phyloP scores from a whole-genome alignment of 2,113 vertebrate species.

The Sclerurus mexicanus region DNA sequence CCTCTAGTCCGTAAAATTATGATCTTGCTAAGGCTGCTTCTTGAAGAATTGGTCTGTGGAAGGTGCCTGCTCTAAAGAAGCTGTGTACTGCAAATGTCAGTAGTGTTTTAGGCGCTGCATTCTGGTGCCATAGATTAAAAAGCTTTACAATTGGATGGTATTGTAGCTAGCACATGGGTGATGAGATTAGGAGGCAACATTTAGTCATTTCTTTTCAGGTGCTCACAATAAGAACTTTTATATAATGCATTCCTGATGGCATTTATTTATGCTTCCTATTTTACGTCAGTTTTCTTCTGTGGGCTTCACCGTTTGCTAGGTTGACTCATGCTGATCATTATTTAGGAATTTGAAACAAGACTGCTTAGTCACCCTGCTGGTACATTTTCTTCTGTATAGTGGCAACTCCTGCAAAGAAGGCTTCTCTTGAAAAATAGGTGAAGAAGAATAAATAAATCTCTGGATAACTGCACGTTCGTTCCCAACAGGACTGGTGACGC shows the following conservation, averaged over 20 bases:
- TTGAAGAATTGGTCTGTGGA: background rate
- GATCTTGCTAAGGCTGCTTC: background rate
- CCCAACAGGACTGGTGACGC: background rate
- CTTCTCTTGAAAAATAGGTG: background rate
- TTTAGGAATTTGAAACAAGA: background rate
- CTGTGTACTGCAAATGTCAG: background rate
- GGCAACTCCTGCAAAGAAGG: background rate
- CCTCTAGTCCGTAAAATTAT: background rate
- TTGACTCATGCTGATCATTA: slow-evolving; percentile 23
- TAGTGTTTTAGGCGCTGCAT: background rate
- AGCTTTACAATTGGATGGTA: background rate
- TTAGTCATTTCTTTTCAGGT: background rate
- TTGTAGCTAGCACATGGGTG: background rate
- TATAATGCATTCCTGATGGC: background rate
- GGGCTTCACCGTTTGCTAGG: background rate
- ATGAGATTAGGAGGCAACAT: background rate
- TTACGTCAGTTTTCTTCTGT: background rate
- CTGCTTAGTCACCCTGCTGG: background rate
- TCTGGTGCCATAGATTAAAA: background rate
- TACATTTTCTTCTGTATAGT: background rate
- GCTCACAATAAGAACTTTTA: background rate
- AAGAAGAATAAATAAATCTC: background rate
- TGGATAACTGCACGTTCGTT: background rate
- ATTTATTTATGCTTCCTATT: background rate
- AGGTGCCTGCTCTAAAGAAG: background rate